Evolutionary conservation across 2,888 invertebrate genomes (phyloP).

Genomic region (Acleris literana): DNA sequence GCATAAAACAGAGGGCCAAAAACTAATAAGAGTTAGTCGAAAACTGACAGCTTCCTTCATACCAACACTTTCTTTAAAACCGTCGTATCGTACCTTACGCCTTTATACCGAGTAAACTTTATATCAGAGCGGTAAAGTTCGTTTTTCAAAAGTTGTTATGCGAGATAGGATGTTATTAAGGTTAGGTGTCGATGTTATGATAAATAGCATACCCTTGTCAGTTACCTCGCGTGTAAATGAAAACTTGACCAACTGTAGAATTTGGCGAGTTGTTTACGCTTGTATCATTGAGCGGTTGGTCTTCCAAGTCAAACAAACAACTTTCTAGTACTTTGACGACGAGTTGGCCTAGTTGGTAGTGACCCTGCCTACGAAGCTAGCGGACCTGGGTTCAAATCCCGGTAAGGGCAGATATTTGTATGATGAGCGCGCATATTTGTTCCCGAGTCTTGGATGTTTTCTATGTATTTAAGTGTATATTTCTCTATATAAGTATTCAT

Average conservation of each 20-base stretch:
- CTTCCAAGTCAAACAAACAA: background rate
- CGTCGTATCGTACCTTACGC: background rate
- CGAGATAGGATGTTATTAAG: constrained; percentile 3
- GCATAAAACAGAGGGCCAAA: constrained; percentile 72
- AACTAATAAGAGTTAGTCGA: constrained; percentile 70
- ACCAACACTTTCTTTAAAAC: background rate
- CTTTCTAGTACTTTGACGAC: too few species aligned
- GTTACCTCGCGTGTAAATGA: constrained; percentile 41
- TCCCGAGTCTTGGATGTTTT: too few species aligned
- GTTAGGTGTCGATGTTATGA: constrained; percentile 62
- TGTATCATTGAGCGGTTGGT: constrained; percentile 2
- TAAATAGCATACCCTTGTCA: constrained; percentile 78
- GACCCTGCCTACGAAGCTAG: too few species aligned
- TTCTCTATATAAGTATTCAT: too few species aligned
- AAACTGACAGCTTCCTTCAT: constrained; percentile 58
- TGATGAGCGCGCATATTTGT: too few species aligned
- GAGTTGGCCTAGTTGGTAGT: too few species aligned
- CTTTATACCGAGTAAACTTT: background rate
- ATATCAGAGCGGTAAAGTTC: background rate
- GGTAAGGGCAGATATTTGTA: too few species aligned
- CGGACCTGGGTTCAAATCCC: too few species aligned
- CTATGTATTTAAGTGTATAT: too few species aligned
- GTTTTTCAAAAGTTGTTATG: constrained; percentile 39
- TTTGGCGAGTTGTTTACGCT: constrained; percentile 14
- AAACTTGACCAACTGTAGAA: constrained; percentile 35